Percentiles rank a stretch among this genome's conserved stretches.
phyloP scores from a whole-genome alignment of 2,888 invertebrate species.

The Microplitis deprimator region DNA sequence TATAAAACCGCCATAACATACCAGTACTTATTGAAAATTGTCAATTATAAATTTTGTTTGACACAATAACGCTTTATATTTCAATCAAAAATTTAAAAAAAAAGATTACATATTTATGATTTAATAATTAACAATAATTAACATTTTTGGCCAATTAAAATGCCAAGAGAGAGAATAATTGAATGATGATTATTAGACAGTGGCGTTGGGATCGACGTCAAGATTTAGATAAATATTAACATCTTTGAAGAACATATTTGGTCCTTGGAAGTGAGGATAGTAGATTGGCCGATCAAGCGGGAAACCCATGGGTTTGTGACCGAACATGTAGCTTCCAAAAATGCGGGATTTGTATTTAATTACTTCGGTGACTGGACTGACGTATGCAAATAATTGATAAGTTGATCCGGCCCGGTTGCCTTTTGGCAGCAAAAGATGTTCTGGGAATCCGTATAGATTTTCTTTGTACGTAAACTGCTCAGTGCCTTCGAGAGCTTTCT shows the following conservation, averaged over 20 bases:
- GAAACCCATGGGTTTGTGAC: constrained; percentile 80
- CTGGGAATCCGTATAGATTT: constrained; percentile 79
- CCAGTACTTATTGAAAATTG: background rate
- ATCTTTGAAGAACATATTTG: constrained; percentile 80
- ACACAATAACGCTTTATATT: too few relatives aligned
- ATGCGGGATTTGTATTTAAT: constrained; percentile 70
- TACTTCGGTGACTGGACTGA: constrained; percentile 74
- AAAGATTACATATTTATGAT: too few relatives aligned
- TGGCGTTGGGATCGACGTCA: constrained; percentile 64
- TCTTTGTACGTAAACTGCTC: constrained; percentile 71
- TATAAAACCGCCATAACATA: constrained; percentile 38
- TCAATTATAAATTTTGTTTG: too few relatives aligned
- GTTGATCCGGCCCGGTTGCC: constrained; percentile 80
- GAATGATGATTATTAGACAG: constrained; percentile 39
- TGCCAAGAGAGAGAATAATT: background rate
- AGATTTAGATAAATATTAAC: constrained; percentile 78
- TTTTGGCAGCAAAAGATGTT: constrained; percentile 80
- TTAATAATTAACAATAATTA: background rate
- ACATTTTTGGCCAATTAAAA: background rate
- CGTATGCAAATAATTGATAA: constrained; percentile 77
- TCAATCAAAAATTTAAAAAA: too few relatives aligned
- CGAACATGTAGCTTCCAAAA: constrained; percentile 71
- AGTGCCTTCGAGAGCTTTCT: constrained; percentile 70
- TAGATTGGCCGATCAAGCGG: constrained; percentile 81
- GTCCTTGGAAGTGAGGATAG: constrained; percentile 75